Base-by-base conservation (phyloP, 2,888 invertebrate genomes). In the Leptinotarsa tumamoca region DNA sequence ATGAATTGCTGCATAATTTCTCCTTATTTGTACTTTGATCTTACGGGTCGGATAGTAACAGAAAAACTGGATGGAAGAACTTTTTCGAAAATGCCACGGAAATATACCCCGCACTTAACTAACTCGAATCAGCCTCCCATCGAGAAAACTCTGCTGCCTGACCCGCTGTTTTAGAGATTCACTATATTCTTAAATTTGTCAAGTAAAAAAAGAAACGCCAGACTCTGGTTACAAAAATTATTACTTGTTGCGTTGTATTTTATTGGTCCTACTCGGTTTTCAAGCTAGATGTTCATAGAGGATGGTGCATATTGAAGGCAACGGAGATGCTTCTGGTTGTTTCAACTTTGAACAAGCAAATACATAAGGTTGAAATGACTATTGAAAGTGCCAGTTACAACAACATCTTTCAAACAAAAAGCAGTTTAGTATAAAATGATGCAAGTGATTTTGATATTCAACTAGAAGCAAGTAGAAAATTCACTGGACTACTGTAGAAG, bases 181-280 rank as follows among this genome's bases (percentile, higher is more conserved):
- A 71, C 66, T 73, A 67, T 70, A 66, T 70, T 61, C 66, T 70
- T 56, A 49, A 72, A 66, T 76, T 75, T 73, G 73, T 71, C 71
- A 73, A 71, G 56, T 72, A 75, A 75, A 75, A 75, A 75, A 75
- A 71, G 23, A 66, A 43, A 70, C 52, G 70, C 70, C 78, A 78
- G 73, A 78, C 27, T 78, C 21, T 23, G 58, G 23, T 58, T 78
- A 79, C 74, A 73, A 77, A 79, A 80, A 66, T 70, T 76, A 52
- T 77, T 72, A 73, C 77, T 76, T 79, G 76, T 80, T 83, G 82
- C 82, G 82, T 83, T 83, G 82, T 82, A 79, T 80, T 78, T 72
- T 76, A 74, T 82, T 83, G 81, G 82, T 82, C 82, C 82, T 82
- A 81, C 79, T 77, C 70, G 72, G 75, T 78, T 75, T 70, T 76